Base-by-base conservation (phyloP, 2,113 vertebrate genomes). In the Balaeniceps rex region DNA sequence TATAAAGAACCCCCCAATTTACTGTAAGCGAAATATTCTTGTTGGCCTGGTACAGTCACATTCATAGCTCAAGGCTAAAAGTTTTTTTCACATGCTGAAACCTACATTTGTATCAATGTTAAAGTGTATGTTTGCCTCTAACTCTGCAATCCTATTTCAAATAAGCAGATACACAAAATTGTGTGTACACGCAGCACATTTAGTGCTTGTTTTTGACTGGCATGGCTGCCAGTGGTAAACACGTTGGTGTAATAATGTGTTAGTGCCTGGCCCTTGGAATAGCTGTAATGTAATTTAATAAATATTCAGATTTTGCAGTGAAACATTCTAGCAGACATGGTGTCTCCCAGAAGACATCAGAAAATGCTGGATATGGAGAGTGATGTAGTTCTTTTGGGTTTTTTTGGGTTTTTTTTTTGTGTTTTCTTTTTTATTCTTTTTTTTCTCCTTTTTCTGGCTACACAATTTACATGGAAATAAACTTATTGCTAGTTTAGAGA, bases 181-280 rank as follows among this genome's bases (percentile, higher is more conserved):
- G 12, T 38, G 33, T 31, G 38, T 33, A 34, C 11, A 9, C 0
- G 3, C 26, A 74, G 46, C 11, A 28, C 12, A 21, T 34, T 34
- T 15, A 65, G 12, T 25, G 28, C 28, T 70, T 72, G 11, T 4
- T 55, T 80, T 69, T 68, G 38, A 6, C 42, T 34, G 52, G 6
- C 4, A 5, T 17, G 16, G 14, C 23, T 88, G 66, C n/a, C 19
- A 23, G 34, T 10, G 40, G 21, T 44, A 54, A 16, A 4, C 13
- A 10, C 0, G 0, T 14, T 47, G 26, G 19, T 69, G 74, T 80
- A 75, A 31, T 21, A 69, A n/a, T 0, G 1, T 15, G 10, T 55
- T 64, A 64, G 31, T 76, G 24, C 25, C 58, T 1, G 3, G 49
- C 21, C 64, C 33, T 87, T 77, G 65, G 6, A 11, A 66, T 14